A percentile compares a stretch with the other conserved stretches of the same genome.
Evolutionary conservation across 2,797 vertebrate species (phyloP).

Genomic region (Gallinago nigripennis): DNA sequence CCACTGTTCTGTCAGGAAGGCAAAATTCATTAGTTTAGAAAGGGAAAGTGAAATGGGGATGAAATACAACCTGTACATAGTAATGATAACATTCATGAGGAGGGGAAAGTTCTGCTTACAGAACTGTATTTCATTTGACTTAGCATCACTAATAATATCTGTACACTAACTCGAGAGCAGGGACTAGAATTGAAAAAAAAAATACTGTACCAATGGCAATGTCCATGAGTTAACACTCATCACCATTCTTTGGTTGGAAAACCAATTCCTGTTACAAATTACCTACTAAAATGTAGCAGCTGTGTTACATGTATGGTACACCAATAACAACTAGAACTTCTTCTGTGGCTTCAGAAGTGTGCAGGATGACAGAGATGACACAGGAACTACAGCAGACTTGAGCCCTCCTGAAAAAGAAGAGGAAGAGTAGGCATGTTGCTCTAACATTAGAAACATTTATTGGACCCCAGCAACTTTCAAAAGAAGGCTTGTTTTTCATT

Average conservation of each 20-base stretch:
- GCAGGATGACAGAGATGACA: neutral
- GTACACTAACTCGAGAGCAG: neutral
- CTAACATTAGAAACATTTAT: neutral
- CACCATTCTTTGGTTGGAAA: neutral
- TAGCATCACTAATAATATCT: neutral
- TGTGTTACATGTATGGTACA: neutral
- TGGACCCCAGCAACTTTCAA: neutral
- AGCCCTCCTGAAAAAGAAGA: neutral
- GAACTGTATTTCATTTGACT: neutral
- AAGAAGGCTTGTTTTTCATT: neutral
- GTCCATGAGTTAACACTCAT: neutral
- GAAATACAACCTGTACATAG: neutral
- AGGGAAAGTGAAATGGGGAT: neutral
- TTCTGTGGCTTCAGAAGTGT: neutral
- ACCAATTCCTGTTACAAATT: neutral
- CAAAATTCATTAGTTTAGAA: neutral
- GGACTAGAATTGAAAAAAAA: rapidly evolving
- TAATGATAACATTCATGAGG: neutral
- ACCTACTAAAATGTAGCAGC: neutral
- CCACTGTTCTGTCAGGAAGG: neutral
- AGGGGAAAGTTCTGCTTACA: neutral
- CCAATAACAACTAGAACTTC: neutral
- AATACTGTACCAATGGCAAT: neutral
- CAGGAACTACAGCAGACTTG: neutral
- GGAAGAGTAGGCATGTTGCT: neutral